Conservation (phyloP, 2,888 invertebrate species). For the Stenolophus ochropezus region DNA sequence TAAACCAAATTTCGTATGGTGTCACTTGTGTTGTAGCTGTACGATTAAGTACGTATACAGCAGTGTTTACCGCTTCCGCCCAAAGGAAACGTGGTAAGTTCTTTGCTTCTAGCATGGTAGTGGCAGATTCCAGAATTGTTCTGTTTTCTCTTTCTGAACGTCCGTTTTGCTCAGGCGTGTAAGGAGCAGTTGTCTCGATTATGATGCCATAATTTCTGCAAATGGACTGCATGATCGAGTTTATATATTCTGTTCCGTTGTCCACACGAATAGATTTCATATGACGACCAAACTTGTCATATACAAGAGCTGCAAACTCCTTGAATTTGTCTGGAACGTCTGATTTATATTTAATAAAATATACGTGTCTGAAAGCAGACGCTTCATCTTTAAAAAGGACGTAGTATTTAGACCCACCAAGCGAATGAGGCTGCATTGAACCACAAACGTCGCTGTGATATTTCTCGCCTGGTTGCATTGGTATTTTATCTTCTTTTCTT, state of each 20-base stretch:
- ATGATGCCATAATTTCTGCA: no score
- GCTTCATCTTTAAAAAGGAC: conserved; percentile 61
- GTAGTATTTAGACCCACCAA: conserved; percentile 58
- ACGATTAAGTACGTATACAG: conserved; percentile 65
- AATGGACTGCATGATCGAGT: no score
- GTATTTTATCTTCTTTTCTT: no score
- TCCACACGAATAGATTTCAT: conserved; percentile 62
- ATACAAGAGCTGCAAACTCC: conserved; percentile 42
- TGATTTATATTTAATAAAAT: conserved; percentile 58
- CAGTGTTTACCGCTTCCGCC: conserved; percentile 67
- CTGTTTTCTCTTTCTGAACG: conserved; percentile 66
- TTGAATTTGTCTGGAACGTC: conserved; percentile 55
- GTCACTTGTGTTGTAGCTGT: conserved; percentile 48
- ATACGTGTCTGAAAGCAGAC: conserved; percentile 56
- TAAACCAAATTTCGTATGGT: conserved; percentile 59
- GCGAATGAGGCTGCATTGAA: background rate
- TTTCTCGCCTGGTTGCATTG: no score
- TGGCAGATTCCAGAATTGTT: conserved; percentile 66
- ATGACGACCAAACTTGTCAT: conserved; percentile 54
- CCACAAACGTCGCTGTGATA: background rate
- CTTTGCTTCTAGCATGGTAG: conserved; percentile 65
- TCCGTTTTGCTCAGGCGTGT: conserved; percentile 65
- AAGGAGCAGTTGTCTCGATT: no score
- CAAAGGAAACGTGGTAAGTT: conserved; percentile 65
- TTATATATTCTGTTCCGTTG: conserved; percentile 64